A percentile compares a stretch with the other conserved stretches of the same genome.
phyloP scores from a whole-genome alignment of 2,113 vertebrate genomes.

The Halichoeres trimaculatus region DNA sequence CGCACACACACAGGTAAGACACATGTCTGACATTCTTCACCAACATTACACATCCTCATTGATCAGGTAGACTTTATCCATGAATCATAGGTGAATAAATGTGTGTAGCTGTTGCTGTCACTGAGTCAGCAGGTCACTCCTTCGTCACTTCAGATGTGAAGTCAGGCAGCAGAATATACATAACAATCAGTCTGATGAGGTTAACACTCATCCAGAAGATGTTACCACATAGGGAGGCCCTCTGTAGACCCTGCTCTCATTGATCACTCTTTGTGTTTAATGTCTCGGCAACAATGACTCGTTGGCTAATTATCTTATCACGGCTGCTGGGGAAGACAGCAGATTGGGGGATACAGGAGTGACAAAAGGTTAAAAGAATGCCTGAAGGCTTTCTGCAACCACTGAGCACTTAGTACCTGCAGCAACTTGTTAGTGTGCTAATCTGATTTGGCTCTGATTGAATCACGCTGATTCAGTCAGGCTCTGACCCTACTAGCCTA shows the following conservation, averaged over 20 bases:
- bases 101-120: neutral
- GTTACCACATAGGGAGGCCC: slow-evolving; percentile 56
- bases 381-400: slow-evolving; percentile 59
- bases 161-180: slow-evolving; percentile 19
- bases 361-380: slow-evolving; percentile 68
- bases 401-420: slow-evolving; percentile 61
- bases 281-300: slow-evolving; percentile 60
- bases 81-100: slow-evolving; percentile 34
- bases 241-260: slow-evolving; percentile 67
- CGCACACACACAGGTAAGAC: slow-evolving; percentile 92
- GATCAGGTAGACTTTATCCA: neutral
- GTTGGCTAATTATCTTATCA: slow-evolving; percentile 72
- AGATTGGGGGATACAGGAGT: slow-evolving; percentile 43
- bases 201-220: slow-evolving; percentile 53
- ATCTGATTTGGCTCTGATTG: slow-evolving; percentile 77
- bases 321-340: slow-evolving; percentile 37
- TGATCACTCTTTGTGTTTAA: slow-evolving; percentile 78
- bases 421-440: slow-evolving; percentile 73
- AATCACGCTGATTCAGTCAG: slow-evolving; percentile 78
- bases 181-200: slow-evolving; percentile 51
- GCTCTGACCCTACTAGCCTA: slow-evolving; percentile 50
- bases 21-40: neutral
- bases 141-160: slow-evolving; percentile 23
- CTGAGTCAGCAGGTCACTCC: slow-evolving; percentile 43
- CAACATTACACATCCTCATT: neutral